Conservation (phyloP, 2,113 vertebrate species). For the Dipodomys spectabilis region DNA sequence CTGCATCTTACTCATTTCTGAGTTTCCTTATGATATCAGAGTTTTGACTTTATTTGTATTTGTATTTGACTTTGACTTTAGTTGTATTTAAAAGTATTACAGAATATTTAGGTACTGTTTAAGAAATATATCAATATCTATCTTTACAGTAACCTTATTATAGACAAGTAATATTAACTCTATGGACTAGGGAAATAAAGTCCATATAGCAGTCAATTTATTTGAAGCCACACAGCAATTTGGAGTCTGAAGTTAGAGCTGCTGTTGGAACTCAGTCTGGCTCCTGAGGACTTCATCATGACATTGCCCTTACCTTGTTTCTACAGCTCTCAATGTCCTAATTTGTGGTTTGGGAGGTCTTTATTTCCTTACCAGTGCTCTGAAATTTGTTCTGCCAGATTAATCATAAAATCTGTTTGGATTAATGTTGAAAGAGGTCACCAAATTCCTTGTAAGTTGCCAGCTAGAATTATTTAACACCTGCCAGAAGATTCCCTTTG, state of each 20-base stretch:
- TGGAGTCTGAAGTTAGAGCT: background rate
- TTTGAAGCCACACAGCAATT: background rate
- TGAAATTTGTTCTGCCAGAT: slow-evolving; percentile 3
- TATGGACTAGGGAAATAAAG: background rate
- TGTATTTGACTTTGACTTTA: background rate
- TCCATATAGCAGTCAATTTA: background rate
- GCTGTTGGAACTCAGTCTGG: background rate
- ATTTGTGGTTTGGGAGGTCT: background rate
- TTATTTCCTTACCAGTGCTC: background rate
- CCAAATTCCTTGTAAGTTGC: background rate
- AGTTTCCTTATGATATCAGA: background rate
- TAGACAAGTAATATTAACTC: background rate
- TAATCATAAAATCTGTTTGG: background rate
- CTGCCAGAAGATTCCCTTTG: background rate
- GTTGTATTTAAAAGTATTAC: background rate
- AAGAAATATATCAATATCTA: background rate
- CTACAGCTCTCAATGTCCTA: background rate
- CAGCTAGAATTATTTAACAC: background rate
- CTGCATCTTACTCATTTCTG: background rate
- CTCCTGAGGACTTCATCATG: background rate
- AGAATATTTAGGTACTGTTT: background rate
- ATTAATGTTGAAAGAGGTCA: slow-evolving; percentile 7
- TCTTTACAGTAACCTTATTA: background rate
- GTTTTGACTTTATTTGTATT: background rate
- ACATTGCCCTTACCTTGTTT: background rate